phyloP scores from a whole-genome alignment of 2,797 vertebrate genomes.

The Pyrocephalus nanus region DNA sequence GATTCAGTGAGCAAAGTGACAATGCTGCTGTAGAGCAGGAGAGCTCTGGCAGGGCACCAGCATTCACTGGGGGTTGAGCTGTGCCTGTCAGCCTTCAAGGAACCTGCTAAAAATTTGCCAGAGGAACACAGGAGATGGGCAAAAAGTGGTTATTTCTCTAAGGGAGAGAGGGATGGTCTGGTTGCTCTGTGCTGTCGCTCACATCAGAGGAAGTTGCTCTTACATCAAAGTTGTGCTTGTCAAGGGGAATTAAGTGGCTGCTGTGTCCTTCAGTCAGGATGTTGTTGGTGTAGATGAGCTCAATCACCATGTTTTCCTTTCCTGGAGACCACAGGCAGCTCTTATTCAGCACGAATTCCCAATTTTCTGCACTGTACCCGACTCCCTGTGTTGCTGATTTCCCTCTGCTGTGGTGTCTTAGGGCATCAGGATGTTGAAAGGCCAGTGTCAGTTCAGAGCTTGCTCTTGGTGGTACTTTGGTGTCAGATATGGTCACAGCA shows the following conservation, averaged over 20 bases:
- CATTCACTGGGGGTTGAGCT: not conserved
- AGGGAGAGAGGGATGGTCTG: not conserved
- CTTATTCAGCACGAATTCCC: not conserved
- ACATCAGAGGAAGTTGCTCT: not conserved
- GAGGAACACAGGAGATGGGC: not conserved
- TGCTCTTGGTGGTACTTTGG: not conserved
- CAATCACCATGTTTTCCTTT: not conserved
- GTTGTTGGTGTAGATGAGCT: not conserved
- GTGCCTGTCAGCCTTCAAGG: not conserved
- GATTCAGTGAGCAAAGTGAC: not conserved
- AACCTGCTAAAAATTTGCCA: not conserved
- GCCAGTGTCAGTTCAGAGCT: not conserved
- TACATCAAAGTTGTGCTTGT: not conserved
- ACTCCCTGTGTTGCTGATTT: not conserved
- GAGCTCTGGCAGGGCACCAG: not conserved
- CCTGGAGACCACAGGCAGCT: not conserved
- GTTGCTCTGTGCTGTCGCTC: not conserved
- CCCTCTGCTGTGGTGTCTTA: not conserved
- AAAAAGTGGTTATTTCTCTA: not conserved
- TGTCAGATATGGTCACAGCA: not conserved
- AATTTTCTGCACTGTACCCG: fast-evolving
- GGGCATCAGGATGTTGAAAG: not conserved
- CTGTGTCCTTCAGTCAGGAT: not conserved
- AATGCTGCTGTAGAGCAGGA: not conserved
- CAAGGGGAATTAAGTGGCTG: not conserved